phyloP scores from a whole-genome alignment of 1,140 invertebrate genomes.

The Asbolus verrucosus region DNA sequence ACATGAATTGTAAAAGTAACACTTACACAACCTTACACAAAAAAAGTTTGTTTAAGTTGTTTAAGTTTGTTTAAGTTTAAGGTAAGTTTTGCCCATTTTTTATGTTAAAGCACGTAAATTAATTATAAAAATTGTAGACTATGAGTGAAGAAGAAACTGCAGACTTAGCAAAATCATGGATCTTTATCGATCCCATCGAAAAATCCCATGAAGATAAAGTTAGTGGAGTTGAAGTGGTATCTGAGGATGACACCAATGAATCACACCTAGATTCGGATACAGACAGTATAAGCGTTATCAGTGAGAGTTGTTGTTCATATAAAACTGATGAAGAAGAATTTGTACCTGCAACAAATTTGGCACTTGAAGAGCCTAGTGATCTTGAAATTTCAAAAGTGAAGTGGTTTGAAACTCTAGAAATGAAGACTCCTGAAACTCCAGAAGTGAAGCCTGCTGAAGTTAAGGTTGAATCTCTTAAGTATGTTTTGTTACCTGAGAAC shows the following conservation, averaged over 20 bases:
- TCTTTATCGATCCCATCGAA: not conserved
- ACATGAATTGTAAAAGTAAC: slow-evolving; percentile 1
- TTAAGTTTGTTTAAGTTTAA: slow-evolving; percentile 2
- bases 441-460: too few relatives aligned
- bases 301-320: slow-evolving; percentile 24
- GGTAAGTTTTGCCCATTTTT: slow-evolving; percentile 1
- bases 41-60: slow-evolving; percentile 26
- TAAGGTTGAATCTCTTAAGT: too few relatives aligned
- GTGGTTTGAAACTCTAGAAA: too few relatives aligned
- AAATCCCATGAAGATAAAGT: not conserved
- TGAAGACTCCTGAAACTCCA: too few relatives aligned
- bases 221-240: slow-evolving; percentile 44
- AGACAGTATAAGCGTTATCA: slow-evolving; percentile 49
- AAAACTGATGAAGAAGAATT: slow-evolving; percentile 16
- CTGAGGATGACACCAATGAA: slow-evolving; percentile 44
- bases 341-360: not conserved
- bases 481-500: too few relatives aligned
- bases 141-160: slow-evolving; percentile 11
- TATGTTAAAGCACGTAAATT: too few relatives aligned
- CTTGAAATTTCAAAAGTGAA: too few relatives aligned
- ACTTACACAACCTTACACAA: not conserved
- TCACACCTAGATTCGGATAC: slow-evolving; percentile 40
- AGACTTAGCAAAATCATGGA: slow-evolving; percentile 36
- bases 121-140: slow-evolving; percentile 13
- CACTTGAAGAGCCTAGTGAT: too few relatives aligned